Conservation (phyloP, 2,888 invertebrate species). For the Andrena haemorrhoa region DNA sequence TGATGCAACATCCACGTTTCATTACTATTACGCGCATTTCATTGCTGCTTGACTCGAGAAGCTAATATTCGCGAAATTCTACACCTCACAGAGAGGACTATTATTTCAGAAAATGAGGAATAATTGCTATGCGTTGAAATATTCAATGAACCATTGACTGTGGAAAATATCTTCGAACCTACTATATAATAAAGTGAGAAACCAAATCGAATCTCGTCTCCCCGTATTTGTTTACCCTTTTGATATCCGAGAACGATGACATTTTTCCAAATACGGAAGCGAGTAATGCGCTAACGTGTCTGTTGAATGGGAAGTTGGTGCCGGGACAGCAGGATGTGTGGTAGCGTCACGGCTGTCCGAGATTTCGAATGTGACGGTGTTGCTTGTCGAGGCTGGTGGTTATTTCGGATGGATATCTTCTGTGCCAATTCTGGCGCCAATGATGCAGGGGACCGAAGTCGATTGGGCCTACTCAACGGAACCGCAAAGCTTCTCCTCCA, state of each 20-base stretch:
- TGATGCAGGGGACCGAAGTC: constrained; percentile 88
- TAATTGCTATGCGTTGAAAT: too few species aligned
- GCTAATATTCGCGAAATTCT: too few species aligned
- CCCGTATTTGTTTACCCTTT: too few species aligned
- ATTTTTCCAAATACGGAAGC: neutral
- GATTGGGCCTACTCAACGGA: constrained; percentile 90
- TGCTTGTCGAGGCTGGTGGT: constrained; percentile 90
- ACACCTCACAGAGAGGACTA: too few species aligned
- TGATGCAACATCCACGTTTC: neutral
- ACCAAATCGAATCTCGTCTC: too few species aligned
- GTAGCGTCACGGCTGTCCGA: constrained; percentile 89
- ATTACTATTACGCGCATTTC: neutral
- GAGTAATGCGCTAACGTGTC: constrained; percentile 4
- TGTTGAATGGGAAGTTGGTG: constrained; percentile 87
- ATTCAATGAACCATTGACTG: too few species aligned
- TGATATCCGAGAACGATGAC: neutral
- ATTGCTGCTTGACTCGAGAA: neutral
- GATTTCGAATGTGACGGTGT: constrained; percentile 86
- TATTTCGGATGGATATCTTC: constrained; percentile 89
- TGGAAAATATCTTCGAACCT: too few species aligned
- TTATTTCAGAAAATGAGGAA: too few species aligned
- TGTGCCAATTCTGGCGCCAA: constrained; percentile 89
- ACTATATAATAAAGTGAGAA: too few species aligned
- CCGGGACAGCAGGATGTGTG: constrained; percentile 90
- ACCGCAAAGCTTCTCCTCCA: constrained; percentile 89